Evolutionary conservation across 2,797 vertebrate species (phyloP).

Genomic region (Bovichtus variegatus): DNA sequence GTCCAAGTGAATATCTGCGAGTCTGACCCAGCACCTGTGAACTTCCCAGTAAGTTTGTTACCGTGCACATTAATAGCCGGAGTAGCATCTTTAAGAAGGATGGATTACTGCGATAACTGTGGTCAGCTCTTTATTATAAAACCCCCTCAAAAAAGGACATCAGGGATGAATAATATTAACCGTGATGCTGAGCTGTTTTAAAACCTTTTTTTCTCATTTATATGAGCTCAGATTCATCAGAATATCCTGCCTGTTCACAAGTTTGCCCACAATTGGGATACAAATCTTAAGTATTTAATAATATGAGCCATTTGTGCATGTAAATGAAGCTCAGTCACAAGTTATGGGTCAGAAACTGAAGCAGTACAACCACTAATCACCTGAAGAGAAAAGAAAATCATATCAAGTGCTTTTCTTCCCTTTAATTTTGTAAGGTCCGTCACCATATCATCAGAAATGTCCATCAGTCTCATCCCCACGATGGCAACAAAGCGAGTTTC

Average conservation of each 20-base stretch:
- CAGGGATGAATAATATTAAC: constrained; percentile 19
- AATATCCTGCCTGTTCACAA: constrained; percentile 1
- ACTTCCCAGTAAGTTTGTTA: constrained; percentile 38
- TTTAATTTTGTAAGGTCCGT: constrained; percentile 11
- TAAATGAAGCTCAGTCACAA: constrained; percentile 45
- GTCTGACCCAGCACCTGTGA: constrained; percentile 65
- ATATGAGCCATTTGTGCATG: constrained; percentile 51
- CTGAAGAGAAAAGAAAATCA: constrained; percentile 24
- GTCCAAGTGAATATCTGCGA: constrained; percentile 42
- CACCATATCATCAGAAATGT: constrained; percentile 63
- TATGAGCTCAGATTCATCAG: constrained; percentile 12
- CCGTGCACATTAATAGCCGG: constrained; percentile 43
- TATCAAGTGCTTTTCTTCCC: constrained; percentile 52
- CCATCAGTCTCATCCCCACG: constrained; percentile 35
- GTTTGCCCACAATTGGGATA: background rate
- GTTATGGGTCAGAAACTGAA: constrained; percentile 48
- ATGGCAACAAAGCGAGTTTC: constrained; percentile 43
- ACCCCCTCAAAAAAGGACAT: constrained; percentile 10
- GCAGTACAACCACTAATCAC: constrained; percentile 30
- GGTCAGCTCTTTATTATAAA: constrained; percentile 23
- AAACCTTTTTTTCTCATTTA: background rate
- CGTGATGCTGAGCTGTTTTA: background rate
- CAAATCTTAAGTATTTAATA: constrained; percentile 3
- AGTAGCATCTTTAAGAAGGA: constrained; percentile 19
- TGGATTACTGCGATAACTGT: background rate